Evolutionary conservation across 2,888 invertebrate species (phyloP), one percentile per base, ranked within the genome.

Genomic region (Nipponacmea schrenckii): DNA sequence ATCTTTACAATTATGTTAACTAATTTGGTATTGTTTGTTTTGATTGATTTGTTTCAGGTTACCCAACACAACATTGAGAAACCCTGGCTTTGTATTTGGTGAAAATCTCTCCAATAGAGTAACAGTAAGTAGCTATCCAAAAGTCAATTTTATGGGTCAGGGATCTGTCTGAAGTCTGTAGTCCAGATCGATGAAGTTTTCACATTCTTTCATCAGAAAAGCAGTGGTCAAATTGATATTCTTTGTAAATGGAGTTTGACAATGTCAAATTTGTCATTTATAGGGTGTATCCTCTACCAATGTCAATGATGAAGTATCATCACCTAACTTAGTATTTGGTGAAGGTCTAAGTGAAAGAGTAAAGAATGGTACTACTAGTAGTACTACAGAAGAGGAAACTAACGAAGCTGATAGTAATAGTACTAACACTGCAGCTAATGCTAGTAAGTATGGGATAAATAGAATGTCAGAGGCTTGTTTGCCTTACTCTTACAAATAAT

Each of bases 1-100:
- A n/a, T n/a, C n/a, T n/a, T n/a, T n/a, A n/a, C n/a, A n/a, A n/a
- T 44, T 24, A 26, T 62, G 7, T 45, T 67, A 15, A n/a, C 50
- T 7, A 63, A 20, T 7, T 8, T 0, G 17, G 24, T 63, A 15
- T 31, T 14, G 24, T 62, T 39, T 63, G 14, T 12, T 39, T 5
- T 39, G 4, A 5, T 5, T 39, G 39, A 39, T 63, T 8, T 68
- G 24, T 75, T 75, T 4, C 75, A 83, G 83, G 69, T 69, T 79
- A 71, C 79, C 79, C 24, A 81, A 83, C 63, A 69, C 74, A 14
- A 72, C 71, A 65, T 71, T 39, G 77, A 70, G 79, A 81, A 69
- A 74, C 20, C 74, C 70, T 17, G 92, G 93, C 63, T 81, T 79
- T 79, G 81, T 85, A 62, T 84, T 85, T 71, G 84, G 85, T 62